A percentile compares a stretch with the other conserved stretches of the same genome.
Evolutionary conservation across 2,888 invertebrate genomes (phyloP).

Genomic region (Flexamia atlantica): DNA sequence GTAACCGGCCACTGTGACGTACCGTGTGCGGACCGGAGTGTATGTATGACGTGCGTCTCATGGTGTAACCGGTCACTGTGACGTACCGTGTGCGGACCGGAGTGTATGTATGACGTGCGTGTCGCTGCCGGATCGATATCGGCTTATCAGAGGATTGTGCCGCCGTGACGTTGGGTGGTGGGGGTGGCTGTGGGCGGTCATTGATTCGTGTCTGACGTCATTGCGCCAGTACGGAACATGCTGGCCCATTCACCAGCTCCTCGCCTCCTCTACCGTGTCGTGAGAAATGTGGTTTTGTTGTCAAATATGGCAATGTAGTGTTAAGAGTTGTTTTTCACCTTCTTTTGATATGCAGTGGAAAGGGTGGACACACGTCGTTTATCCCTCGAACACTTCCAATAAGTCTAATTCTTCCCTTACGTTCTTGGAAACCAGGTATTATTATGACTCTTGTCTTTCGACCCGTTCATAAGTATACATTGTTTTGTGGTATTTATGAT

Average conservation of each 20-base stretch:
- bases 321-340: conserved; percentile 58
- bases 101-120: conserved; percentile 17
- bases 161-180: conserved; percentile 9
- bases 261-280: conserved; percentile 10
- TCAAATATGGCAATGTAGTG: conserved; percentile 62
- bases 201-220: conserved; percentile 47
- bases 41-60: too few relatives aligned
- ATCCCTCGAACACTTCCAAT: conserved; percentile 26
- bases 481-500: conserved; percentile 23
- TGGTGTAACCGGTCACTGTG: neutral
- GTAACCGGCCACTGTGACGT: too few relatives aligned
- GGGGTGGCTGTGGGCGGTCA: conserved; percentile 38
- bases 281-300: conserved; percentile 61
- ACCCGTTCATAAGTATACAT: conserved; percentile 37
- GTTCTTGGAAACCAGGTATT: conserved; percentile 61
- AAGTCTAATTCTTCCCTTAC: conserved; percentile 42
- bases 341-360: conserved; percentile 61
- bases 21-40: too few relatives aligned
- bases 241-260: conserved; percentile 35
- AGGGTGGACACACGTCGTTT: conserved; percentile 61
- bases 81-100: neutral
- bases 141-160: conserved; percentile 27
- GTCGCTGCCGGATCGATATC: neutral
- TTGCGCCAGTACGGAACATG: conserved; percentile 42
- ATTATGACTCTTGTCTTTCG: neutral